A percentile compares a stretch with the other conserved stretches of the same genome.
phyloP scores from a whole-genome alignment of 1,140 invertebrate species.

The Pseudomyrmex dendroicus region DNA sequence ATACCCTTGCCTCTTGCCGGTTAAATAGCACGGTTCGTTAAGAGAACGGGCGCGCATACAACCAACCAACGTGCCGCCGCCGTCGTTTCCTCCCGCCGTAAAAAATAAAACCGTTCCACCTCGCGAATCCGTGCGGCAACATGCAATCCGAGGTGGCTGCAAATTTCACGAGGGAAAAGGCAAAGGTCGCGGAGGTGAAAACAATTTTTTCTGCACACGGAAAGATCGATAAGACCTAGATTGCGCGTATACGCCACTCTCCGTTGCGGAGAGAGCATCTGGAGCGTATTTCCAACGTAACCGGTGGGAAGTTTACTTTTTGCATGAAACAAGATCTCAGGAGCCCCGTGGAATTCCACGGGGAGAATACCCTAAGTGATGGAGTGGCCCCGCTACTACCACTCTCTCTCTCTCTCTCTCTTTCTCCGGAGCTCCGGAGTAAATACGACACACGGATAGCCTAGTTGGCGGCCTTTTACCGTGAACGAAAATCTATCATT shows the following conservation, averaged over 20 bases:
- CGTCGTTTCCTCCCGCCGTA: background rate
- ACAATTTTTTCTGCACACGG: slow-evolving; percentile 10
- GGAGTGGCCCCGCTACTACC: slow-evolving; percentile 54
- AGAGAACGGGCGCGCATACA: background rate
- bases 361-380: slow-evolving; percentile 68
- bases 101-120: background rate
- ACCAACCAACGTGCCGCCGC: background rate
- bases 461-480: slow-evolving; percentile 55
- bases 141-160: background rate
- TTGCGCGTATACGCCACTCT: slow-evolving; percentile 10
- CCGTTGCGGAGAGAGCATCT: slow-evolving; percentile 27
- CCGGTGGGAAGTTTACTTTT: slow-evolving; percentile 54
- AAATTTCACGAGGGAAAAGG: background rate
- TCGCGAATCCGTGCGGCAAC: background rate
- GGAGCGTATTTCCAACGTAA: slow-evolving; percentile 37
- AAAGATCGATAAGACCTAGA: slow-evolving; percentile 56
- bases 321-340: slow-evolving; percentile 64
- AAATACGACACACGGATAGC: slow-evolving; percentile 61
- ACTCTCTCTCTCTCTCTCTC: too few species aligned
- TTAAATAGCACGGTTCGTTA: background rate
- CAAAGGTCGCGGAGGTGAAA: background rate
- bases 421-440: slow-evolving; percentile 8
- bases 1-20: background rate
- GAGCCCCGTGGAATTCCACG: slow-evolving; percentile 46
- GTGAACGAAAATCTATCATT: slow-evolving; percentile 67